Percentiles rank a stretch among this genome's conserved stretches.
phyloP scores from a whole-genome alignment of 2,888 invertebrate genomes.

The Oegoconia quadripuncta region DNA sequence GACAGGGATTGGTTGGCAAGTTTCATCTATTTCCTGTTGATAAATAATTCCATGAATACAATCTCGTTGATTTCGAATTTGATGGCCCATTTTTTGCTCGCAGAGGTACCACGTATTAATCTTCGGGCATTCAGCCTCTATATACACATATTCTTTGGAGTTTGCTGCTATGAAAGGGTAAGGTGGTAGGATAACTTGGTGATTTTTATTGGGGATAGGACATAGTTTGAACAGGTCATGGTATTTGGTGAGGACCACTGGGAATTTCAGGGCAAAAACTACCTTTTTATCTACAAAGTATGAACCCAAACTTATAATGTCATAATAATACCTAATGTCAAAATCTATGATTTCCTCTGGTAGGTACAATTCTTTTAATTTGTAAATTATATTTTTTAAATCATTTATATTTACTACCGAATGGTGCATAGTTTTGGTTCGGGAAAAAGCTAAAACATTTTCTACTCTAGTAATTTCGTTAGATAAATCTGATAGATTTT shows the following conservation, averaged over 20 bases:
- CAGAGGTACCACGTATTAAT: slow-evolving; percentile 15
- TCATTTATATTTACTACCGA: slow-evolving; percentile 14
- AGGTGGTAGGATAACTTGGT: slow-evolving; percentile 11
- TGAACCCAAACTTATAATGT: slow-evolving; percentile 17
- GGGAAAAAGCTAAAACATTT: slow-evolving; percentile 18
- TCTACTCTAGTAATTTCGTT: slow-evolving; percentile 17
- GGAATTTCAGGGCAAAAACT: slow-evolving; percentile 14
- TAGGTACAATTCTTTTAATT: slow-evolving; percentile 13
- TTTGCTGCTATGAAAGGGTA: slow-evolving; percentile 13
- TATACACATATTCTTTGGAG: slow-evolving; percentile 22
- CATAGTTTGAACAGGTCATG: slow-evolving; percentile 11
- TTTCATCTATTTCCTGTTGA: slow-evolving; percentile 14
- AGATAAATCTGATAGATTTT: slow-evolving; percentile 11
- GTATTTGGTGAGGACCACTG: slow-evolving; percentile 2
- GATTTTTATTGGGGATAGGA: slow-evolving; percentile 14
- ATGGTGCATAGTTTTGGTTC: slow-evolving; percentile 17
- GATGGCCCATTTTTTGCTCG: slow-evolving; percentile 9
- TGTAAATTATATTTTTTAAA: slow-evolving; percentile 12
- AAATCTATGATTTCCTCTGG: slow-evolving; percentile 16
- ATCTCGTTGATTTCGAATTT: slow-evolving; percentile 9
- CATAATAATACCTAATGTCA: slow-evolving; percentile 18
- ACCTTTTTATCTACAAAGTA: slow-evolving; percentile 11
- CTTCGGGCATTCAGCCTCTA: too few species aligned
- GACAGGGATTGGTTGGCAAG: slow-evolving; percentile 22
- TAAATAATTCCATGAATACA: slow-evolving; percentile 21